Evolutionary conservation across 2,888 invertebrate genomes (phyloP), one percentile per base, ranked within the genome.

Genomic region (Merodon equestris): DNA sequence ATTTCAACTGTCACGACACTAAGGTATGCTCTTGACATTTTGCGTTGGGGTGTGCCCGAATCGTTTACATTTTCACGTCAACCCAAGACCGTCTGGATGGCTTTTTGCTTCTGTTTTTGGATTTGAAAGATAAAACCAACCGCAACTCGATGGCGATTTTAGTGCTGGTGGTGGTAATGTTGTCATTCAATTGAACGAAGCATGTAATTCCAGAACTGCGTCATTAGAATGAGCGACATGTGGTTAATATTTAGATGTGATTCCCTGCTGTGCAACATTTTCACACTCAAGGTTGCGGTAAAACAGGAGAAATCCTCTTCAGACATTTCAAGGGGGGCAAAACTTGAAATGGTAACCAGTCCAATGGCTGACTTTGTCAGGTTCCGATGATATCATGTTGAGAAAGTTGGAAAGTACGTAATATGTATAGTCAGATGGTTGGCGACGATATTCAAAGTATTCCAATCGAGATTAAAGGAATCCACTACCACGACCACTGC

Each of bases 1-100:
- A 73, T 88, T 88, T 0, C 84, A 83, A 81, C 85, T 86, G 9
- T 84, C 86, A 18, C 88, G 85, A 53, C 85, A 86, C 12, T 12
- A n/a, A 81, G 83, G 63, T 85, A 87, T 36, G 87, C 86, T 64
- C 84, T 81, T 27, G 40, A 54, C 18, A 45, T 47, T 27, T 10
- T 42, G 13, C 13, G 14, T 14, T 48, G 54, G 12, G 15, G 56
- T 40, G 5, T 45, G 12, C 12, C n/a, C n/a, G 1, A 10, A 12
- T 9, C 10, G 17, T 18, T 48, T 19, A 15, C 17, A 50, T 18
- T 38, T 9, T 1, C 45, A 38, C 15, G 34, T 17, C 50, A 19
- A 1, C 27, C 2, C 27, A n/a, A 64, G n/a, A n/a, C 64, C 58
- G 9, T 38, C 57, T 9, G 14, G 18, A 17, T 50, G 51, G 40